phyloP scores from a whole-genome alignment of 1,140 invertebrate species.

The Bursaphelenchus mucronatus region DNA sequence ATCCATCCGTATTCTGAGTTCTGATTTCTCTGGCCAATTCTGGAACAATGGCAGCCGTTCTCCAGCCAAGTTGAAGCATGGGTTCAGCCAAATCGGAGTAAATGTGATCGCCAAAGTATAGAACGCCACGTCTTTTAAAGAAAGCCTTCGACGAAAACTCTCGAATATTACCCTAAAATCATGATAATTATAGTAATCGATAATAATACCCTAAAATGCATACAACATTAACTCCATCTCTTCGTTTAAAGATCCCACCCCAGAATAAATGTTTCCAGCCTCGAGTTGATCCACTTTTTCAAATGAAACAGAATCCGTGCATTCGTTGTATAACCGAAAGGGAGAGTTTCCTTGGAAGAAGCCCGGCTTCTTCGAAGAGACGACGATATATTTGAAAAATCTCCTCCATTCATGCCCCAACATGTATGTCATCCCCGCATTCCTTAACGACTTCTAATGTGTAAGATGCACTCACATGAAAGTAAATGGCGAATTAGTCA shows the following conservation, averaged over 20 bases:
- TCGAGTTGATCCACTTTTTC: conserved; percentile 79
- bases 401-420: conserved; percentile 82
- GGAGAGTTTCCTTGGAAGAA: conserved; percentile 84
- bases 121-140: conserved; percentile 82
- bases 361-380: conserved; percentile 86
- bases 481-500: conserved; percentile 90
- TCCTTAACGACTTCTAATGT: conserved; percentile 65
- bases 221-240: too few relatives aligned
- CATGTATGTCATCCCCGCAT: conserved; percentile 83
- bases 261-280: conserved; percentile 84
- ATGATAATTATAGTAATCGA: conserved; percentile 12
- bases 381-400: conserved; percentile 88
- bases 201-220: too few relatives aligned
- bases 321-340: conserved; percentile 79
- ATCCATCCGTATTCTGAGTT: conserved; percentile 76
- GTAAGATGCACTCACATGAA: conserved; percentile 78
- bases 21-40: conserved; percentile 87
- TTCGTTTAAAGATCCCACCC: conserved; percentile 66
- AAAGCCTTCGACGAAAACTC: conserved; percentile 84
- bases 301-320: conserved; percentile 77
- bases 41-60: conserved; percentile 93
- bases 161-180: conserved; percentile 77
- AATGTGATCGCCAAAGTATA: conserved; percentile 96
- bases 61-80: conserved; percentile 89
- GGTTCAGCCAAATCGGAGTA: conserved; percentile 94